phyloP scores from a whole-genome alignment of 2,113 vertebrate genomes.

The Eclectus roratus region DNA sequence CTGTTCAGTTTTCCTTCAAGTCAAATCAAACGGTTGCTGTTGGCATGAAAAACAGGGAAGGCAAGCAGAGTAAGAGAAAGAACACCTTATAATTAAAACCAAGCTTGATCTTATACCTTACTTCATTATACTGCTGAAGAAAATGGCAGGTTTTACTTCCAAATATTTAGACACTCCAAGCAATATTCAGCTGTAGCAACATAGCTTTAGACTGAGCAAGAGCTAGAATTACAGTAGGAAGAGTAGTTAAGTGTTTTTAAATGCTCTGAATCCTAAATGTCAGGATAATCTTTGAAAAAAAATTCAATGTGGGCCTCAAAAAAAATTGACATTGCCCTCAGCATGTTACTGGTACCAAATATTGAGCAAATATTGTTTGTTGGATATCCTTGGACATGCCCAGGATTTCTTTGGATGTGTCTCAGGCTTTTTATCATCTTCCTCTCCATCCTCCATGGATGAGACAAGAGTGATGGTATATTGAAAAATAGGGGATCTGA shows the following conservation, averaged over 20 bases:
- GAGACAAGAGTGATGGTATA: too few relatives aligned
- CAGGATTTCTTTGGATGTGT: too few relatives aligned
- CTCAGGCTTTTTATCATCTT: too few relatives aligned
- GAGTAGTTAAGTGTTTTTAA: slow-evolving; percentile 14
- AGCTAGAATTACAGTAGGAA: not conserved
- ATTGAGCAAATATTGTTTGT: too few relatives aligned
- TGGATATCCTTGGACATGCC: too few relatives aligned
- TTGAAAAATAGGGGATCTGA: too few relatives aligned
- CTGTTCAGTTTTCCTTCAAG: slow-evolving; percentile 28
- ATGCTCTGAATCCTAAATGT: not conserved
- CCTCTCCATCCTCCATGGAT: too few relatives aligned
- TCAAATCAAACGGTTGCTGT: slow-evolving; percentile 35
- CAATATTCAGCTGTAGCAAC: not conserved
- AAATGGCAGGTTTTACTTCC: slow-evolving; percentile 26
- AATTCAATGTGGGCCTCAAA: not conserved
- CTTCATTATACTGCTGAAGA: slow-evolving; percentile 11
- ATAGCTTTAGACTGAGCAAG: not conserved
- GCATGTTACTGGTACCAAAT: too few relatives aligned
- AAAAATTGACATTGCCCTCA: not conserved
- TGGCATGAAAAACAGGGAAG: slow-evolving; percentile 33
- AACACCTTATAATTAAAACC: slow-evolving; percentile 42
- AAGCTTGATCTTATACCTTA: not conserved
- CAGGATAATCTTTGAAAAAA: not conserved
- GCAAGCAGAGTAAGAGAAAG: slow-evolving; percentile 16
- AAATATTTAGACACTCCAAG: slow-evolving; percentile 26